phyloP scores from a whole-genome alignment of 2,113 vertebrate species.

The Oenanthe melanoleuca region DNA sequence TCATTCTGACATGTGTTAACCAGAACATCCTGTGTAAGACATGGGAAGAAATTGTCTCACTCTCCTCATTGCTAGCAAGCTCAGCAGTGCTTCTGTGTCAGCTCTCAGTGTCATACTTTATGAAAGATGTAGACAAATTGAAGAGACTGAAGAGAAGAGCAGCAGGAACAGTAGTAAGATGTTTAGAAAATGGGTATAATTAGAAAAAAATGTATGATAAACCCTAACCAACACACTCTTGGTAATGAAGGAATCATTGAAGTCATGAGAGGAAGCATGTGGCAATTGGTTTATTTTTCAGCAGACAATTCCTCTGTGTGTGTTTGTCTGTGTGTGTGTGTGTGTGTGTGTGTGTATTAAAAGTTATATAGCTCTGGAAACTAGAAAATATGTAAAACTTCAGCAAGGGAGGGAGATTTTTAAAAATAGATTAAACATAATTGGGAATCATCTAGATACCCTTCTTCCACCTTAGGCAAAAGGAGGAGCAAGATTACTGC shows the following conservation, averaged over 20 bases:
- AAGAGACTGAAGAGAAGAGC: slow-evolving; percentile 24
- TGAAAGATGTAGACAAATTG: background rate
- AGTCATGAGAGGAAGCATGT: background rate
- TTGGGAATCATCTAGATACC: background rate
- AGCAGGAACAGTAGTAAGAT: background rate
- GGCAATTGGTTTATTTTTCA: background rate
- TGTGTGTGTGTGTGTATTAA: no score
- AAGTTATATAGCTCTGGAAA: background rate
- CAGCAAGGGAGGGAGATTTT: background rate
- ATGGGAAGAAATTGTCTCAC: slow-evolving; percentile 14
- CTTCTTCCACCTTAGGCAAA: background rate
- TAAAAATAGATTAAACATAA: background rate
- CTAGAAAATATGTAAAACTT: background rate
- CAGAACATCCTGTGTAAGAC: slow-evolving; percentile 50
- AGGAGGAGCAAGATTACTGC: background rate
- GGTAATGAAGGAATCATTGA: background rate
- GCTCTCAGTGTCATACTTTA: slow-evolving; percentile 2
- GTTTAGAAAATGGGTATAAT: background rate
- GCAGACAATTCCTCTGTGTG: background rate
- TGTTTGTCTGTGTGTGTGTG: rapidly evolving
- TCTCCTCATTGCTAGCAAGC: background rate
- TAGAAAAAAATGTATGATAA: background rate
- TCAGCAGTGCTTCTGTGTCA: background rate
- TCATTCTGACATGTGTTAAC: slow-evolving; percentile 41
- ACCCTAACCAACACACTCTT: background rate